A percentile compares a stretch with the other conserved stretches of the same genome.
These are phyloP conservation scores for Melinaea marsaeus DNA, from an alignment of 2,888 invertebrate genomes.

Conservation along the genomic window DNA sequence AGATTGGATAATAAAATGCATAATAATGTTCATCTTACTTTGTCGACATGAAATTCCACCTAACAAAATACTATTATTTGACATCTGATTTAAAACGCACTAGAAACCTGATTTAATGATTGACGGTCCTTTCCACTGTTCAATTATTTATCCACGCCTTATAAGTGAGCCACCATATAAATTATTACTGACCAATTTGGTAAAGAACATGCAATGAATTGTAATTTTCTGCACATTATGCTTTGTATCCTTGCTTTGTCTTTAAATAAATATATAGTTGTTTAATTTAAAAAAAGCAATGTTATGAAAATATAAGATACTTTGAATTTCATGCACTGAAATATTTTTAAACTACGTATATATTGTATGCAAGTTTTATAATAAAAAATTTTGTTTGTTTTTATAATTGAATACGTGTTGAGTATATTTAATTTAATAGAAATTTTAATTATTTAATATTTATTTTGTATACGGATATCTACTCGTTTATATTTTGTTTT, in stretches of 20 bases:
- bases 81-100: not conserved
- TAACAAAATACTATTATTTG: too few relatives aligned
- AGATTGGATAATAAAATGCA: too few relatives aligned
- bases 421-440: not conserved
- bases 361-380: not conserved
- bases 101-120: not conserved
- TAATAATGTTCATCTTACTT: too few relatives aligned
- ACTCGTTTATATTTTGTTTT: not conserved
- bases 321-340: not conserved
- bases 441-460: too few relatives aligned
- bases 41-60: too few relatives aligned
- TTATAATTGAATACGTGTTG: too few relatives aligned
- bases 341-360: not conserved
- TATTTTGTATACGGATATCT: too few relatives aligned
- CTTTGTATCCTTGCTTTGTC: not conserved
- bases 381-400: not conserved
- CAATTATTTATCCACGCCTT: conserved; percentile 66
- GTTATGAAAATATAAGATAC: not conserved
- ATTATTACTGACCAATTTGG: conserved; percentile 50
- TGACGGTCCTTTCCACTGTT: not conserved
- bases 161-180: conserved; percentile 42
- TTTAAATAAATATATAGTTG: not conserved
- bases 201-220: conserved; percentile 26
- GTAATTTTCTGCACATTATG: conserved; percentile 19
- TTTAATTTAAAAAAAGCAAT: not conserved